phyloP scores from a whole-genome alignment of 2,797 vertebrate genomes.

The Urophycis tenuis region DNA sequence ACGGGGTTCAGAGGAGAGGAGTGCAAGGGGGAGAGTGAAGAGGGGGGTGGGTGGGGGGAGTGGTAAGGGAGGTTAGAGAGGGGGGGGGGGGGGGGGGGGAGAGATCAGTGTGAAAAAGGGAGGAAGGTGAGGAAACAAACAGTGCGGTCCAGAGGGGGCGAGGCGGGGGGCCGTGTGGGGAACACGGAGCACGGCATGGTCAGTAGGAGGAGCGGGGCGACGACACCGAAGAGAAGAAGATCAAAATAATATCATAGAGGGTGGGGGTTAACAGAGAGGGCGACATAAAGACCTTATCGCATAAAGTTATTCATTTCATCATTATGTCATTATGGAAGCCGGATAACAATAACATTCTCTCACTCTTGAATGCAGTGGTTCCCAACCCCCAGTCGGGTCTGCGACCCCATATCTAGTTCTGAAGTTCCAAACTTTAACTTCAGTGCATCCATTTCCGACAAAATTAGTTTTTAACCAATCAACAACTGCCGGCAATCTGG shows the following conservation, averaged over 20 bases:
- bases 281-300: too few relatives aligned
- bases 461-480: too few relatives aligned
- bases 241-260: background rate
- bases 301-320: too few relatives aligned
- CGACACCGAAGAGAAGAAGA: background rate
- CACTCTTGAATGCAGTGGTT: too few relatives aligned
- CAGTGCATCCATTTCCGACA: too few relatives aligned
- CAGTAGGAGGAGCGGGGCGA: background rate
- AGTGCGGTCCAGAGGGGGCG: background rate
- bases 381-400: too few relatives aligned
- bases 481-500: too few relatives aligned
- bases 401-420: too few relatives aligned
- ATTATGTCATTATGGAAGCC: too few relatives aligned
- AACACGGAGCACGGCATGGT: background rate
- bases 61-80: slow-evolving; percentile 11
- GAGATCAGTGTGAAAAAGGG: background rate
- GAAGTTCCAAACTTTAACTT: too few relatives aligned
- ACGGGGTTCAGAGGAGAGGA: slow-evolving; percentile 33
- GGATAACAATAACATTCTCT: too few relatives aligned
- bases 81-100: slow-evolving; percentile 22
- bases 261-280: background rate
- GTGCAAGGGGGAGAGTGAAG: slow-evolving; percentile 23
- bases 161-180: background rate
- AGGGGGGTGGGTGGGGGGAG: slow-evolving; percentile 19
- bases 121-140: background rate